phyloP scores from a whole-genome alignment of 1,140 invertebrate genomes.

The Conus betulinus region DNA sequence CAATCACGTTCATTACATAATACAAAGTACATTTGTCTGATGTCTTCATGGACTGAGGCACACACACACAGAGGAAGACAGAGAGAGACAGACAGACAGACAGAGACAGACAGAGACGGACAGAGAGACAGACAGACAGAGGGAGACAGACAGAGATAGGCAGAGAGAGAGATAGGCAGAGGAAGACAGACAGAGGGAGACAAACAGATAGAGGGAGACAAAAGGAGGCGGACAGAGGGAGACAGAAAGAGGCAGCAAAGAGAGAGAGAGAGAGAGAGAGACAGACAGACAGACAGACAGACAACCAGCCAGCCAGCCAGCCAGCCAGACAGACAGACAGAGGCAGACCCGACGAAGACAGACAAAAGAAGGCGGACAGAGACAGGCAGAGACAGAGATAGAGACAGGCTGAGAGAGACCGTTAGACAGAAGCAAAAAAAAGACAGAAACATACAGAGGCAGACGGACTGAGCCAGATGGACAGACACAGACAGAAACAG shows the following conservation, averaged over 20 bases:
- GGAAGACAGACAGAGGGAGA: background rate
- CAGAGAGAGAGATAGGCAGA: background rate
- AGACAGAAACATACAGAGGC: background rate
- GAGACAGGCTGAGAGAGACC: background rate
- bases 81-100: background rate
- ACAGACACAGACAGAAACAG: background rate
- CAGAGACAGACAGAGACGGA: no score
- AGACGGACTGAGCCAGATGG: background rate
- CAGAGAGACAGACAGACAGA: background rate
- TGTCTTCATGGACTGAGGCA: background rate
- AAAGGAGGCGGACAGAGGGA: background rate
- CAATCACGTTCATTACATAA: no score
- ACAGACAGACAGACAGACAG: background rate
- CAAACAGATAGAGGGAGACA: background rate
- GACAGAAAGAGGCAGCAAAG: background rate
- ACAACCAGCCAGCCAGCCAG: background rate
- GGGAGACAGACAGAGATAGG: no score
- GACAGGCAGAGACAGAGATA: background rate
- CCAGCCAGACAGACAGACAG: background rate
- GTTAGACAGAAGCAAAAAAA: background rate
- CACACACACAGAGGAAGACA: background rate
- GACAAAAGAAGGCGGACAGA: background rate
- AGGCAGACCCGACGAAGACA: background rate
- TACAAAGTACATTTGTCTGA: no score
- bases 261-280: conserved; percentile 8